These are phyloP conservation scores for Aleiodes alternator DNA, from an alignment of 2,888 invertebrate species.

Conservation along the genomic window DNA sequence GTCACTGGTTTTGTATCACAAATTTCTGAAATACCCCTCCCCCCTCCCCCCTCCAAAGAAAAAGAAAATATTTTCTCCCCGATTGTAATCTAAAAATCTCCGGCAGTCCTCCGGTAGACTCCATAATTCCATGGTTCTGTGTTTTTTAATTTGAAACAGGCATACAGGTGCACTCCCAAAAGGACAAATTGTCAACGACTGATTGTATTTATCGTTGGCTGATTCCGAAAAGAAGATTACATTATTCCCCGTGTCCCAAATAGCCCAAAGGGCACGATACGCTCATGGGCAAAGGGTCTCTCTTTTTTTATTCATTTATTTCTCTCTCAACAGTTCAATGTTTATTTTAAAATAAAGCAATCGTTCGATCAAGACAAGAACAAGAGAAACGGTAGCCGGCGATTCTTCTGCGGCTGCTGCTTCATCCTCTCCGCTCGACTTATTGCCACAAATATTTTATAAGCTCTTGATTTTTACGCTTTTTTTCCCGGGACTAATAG, in stretches of 20 bases:
- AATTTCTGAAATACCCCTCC: not conserved
- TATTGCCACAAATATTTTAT: conserved; percentile 5
- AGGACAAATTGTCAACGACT: conserved; percentile 37
- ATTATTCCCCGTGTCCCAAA: conserved; percentile 39
- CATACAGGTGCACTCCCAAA: conserved; percentile 38
- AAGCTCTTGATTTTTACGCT: not conserved
- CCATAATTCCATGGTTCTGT: not conserved
- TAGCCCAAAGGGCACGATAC: conserved; percentile 14
- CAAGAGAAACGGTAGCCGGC: conserved; percentile 22
- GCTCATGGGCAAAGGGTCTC: not conserved
- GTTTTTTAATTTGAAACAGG: not conserved
- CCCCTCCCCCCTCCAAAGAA: not conserved
- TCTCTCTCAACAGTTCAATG: conserved; percentile 29
- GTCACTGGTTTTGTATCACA: conserved; percentile 12
- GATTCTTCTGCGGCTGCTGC: not conserved
- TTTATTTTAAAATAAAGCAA: conserved; percentile 40
- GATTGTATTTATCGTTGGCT: conserved; percentile 44
- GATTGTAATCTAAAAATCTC: conserved; percentile 14
- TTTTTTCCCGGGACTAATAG: not conserved
- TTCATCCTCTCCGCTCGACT: not conserved
- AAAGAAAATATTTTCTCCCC: not conserved
- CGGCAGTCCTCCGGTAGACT: conserved; percentile 2
- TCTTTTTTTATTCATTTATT: not conserved
- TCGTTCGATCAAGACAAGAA: conserved; percentile 37
- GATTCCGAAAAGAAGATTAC: conserved; percentile 40